These are phyloP conservation scores for Spheniscus mendiculus DNA, from an alignment of 2,113 vertebrate genomes.

Conservation along the genomic window DNA sequence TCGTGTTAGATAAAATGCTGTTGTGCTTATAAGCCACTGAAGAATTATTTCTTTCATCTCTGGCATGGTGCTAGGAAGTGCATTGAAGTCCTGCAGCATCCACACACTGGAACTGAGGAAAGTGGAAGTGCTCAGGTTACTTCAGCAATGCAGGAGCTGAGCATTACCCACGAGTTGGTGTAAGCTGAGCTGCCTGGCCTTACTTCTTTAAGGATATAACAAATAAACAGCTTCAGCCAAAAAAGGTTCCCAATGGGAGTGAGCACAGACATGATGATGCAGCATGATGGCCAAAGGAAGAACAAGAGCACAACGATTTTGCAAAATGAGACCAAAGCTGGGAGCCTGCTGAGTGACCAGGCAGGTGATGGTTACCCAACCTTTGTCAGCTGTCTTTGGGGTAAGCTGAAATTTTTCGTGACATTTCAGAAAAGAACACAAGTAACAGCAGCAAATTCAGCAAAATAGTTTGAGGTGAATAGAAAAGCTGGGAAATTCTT, in stretches of 20 bases:
- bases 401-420: not conserved
- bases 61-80: not conserved
- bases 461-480: not conserved
- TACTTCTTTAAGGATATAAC: not conserved
- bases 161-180: not conserved
- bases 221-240: not conserved
- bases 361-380: not conserved
- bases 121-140: not conserved
- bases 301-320: not conserved
- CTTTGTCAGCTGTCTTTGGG: not conserved
- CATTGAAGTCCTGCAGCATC: not conserved
- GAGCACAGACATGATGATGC: not conserved
- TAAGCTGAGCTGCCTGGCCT: not conserved
- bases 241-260: not conserved
- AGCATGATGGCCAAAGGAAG: not conserved
- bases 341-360: not conserved
- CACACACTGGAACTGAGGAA: not conserved
- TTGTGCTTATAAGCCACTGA: not conserved
- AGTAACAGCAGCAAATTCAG: not conserved
- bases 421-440: not conserved
- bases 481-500: not conserved
- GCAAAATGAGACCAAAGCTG: not conserved
- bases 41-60: not conserved
- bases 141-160: not conserved
- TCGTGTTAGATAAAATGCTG: not conserved